Percentiles rank a stretch among this genome's conserved stretches.
phyloP scores from a whole-genome alignment of 2,888 invertebrate genomes.

The Nephrotoma guestfalica region DNA sequence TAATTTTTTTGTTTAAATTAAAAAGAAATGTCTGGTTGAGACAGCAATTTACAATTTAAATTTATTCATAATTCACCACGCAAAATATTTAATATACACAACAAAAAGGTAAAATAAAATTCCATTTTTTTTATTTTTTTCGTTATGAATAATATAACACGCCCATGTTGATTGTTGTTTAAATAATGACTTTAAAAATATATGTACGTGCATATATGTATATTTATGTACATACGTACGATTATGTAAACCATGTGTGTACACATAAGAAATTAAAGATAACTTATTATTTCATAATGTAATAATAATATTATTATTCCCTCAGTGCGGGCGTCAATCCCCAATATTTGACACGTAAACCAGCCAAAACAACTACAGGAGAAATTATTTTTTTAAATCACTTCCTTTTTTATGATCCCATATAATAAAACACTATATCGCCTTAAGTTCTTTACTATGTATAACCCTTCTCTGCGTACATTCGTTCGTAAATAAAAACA shows the following conservation, averaged over 20 bases:
- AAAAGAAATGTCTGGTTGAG: conserved; percentile 1
- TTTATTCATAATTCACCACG: neutral
- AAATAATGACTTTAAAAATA: neutral
- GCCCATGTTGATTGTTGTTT: neutral
- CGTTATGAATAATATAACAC: neutral
- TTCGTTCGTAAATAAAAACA: neutral
- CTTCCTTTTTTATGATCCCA: neutral
- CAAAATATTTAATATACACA: neutral
- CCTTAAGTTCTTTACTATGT: neutral
- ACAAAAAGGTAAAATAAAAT: neutral
- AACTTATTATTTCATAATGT: neutral
- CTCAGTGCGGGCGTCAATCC: neutral
- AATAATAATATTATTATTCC: neutral
- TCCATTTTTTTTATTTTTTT: neutral
- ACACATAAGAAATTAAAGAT: neutral
- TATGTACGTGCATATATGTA: neutral
- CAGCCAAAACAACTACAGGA: neutral
- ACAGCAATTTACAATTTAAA: neutral
- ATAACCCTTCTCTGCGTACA: neutral
- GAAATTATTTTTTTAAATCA: neutral
- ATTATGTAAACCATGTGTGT: neutral
- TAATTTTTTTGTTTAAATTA: neutral
- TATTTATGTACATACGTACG: neutral
- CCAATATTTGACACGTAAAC: neutral
- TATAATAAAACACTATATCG: neutral